Evolutionary conservation across 1,140 invertebrate genomes (phyloP).

Genomic region (Zaprionus vittiger): DNA sequence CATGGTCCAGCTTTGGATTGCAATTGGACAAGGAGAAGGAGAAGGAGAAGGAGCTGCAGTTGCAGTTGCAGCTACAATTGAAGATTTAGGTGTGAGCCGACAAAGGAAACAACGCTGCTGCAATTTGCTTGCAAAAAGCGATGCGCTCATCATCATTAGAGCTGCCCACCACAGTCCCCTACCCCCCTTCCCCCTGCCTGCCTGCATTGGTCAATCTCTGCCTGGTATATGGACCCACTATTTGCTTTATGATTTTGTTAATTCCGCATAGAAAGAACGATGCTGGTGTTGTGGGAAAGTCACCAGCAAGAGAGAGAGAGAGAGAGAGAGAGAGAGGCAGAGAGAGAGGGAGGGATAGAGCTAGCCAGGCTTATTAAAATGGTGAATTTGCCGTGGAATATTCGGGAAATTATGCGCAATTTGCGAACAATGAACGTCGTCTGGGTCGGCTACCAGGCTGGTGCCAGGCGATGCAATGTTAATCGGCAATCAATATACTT

Average conservation of each 20-base stretch:
- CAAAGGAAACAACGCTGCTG: slow-evolving; percentile 77
- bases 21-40: slow-evolving; percentile 12
- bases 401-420: slow-evolving; percentile 73
- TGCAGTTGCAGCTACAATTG: slow-evolving; percentile 51
- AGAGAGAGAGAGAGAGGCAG: neutral
- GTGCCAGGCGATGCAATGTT: slow-evolving; percentile 48
- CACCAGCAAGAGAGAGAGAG: neutral
- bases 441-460: slow-evolving; percentile 43
- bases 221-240: slow-evolving; percentile 50
- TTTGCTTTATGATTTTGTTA: slow-evolving; percentile 82
- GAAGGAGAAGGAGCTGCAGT: slow-evolving; percentile 1
- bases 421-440: slow-evolving; percentile 68
- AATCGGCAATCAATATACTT: slow-evolving; percentile 79
- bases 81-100: slow-evolving; percentile 75
- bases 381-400: slow-evolving; percentile 33
- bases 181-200: neutral
- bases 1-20: slow-evolving; percentile 25
- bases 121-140: slow-evolving; percentile 78
- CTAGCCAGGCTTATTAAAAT: slow-evolving; percentile 37
- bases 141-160: slow-evolving; percentile 81
- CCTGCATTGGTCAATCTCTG: neutral
- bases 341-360: neutral
- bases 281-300: slow-evolving; percentile 57
- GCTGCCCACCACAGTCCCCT: neutral
- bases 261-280: slow-evolving; percentile 50